Percentiles rank a stretch among this genome's conserved stretches.
phyloP scores from a whole-genome alignment of 2,888 invertebrate genomes.

The Chorisops tibialis region DNA sequence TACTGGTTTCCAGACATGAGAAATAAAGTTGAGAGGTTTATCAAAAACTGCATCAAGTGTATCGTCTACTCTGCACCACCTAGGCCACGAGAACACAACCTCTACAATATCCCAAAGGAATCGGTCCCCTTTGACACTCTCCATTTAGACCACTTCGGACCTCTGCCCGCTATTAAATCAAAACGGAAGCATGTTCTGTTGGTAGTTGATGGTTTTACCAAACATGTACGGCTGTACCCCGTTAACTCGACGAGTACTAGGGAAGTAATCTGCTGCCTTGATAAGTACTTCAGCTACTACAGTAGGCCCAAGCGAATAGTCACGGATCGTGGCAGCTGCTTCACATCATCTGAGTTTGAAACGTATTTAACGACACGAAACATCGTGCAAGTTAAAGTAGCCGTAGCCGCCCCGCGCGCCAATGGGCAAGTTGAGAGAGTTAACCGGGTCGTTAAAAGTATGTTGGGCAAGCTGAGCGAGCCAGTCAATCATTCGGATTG shows the following conservation, averaged over 20 bases:
- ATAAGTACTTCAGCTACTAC: conserved; percentile 9
- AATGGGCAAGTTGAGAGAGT: conserved; percentile 39
- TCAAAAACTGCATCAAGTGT: too few relatives aligned
- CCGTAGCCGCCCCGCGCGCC: conserved; percentile 38
- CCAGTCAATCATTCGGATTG: conserved; percentile 18
- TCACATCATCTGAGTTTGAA: conserved; percentile 24
- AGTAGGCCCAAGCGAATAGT: conserved; percentile 1
- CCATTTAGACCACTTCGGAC: conserved; percentile 16
- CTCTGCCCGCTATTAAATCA: conserved; percentile 19
- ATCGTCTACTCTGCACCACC: too few relatives aligned
- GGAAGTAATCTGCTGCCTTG: neutral
- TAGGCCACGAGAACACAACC: conserved; percentile 32
- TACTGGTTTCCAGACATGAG: conserved; percentile 43
- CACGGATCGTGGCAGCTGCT: conserved; percentile 14
- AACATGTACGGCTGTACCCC: conserved; percentile 13
- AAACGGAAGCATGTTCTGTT: neutral
- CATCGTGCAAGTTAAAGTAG: conserved; percentile 37
- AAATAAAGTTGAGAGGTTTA: conserved; percentile 27
- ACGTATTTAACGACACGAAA: conserved; percentile 31
- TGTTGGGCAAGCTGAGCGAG: conserved; percentile 27
- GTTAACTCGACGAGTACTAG: conserved; percentile 31
- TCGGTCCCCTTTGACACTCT: too few relatives aligned
- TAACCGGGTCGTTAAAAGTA: conserved; percentile 22
- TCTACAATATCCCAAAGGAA: too few relatives aligned
- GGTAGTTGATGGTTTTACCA: conserved; percentile 14